A percentile compares a stretch with the other conserved stretches of the same genome.
These are phyloP conservation scores for Eudyptes chrysolophus DNA, from an alignment of 2,113 vertebrate genomes.

Conservation along the genomic window DNA sequence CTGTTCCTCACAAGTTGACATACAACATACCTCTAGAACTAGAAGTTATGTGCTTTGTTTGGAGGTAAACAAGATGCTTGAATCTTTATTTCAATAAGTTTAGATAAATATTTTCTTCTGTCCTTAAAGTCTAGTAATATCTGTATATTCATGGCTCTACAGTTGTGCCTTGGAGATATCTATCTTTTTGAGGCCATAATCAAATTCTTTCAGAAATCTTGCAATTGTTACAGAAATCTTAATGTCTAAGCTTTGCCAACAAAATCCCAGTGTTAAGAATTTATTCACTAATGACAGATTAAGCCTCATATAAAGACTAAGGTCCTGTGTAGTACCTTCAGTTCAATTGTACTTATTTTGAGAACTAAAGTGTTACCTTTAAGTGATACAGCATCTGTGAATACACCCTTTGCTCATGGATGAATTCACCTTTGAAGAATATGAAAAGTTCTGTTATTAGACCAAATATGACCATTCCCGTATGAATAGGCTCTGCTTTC, in stretches of 20 bases:
- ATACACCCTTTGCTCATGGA: background rate
- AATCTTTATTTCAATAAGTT: background rate
- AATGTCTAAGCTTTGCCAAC: background rate
- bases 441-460: background rate
- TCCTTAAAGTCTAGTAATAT: background rate
- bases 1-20: background rate
- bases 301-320: background rate
- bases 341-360: background rate
- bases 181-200: background rate
- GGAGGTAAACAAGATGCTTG: background rate
- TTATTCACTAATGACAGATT: background rate
- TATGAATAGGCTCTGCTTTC: background rate
- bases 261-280: background rate
- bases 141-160: background rate
- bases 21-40: background rate
- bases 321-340: background rate
- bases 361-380: background rate
- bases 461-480: background rate
- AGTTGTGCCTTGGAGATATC: background rate
- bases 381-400: background rate
- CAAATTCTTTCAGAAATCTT: background rate
- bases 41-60: background rate
- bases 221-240: background rate
- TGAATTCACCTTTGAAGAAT: background rate
- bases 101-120: background rate